Percentiles rank a stretch among this genome's conserved stretches.
phyloP scores from a whole-genome alignment of 1,140 invertebrate species.

The Listronotus bonariensis region DNA sequence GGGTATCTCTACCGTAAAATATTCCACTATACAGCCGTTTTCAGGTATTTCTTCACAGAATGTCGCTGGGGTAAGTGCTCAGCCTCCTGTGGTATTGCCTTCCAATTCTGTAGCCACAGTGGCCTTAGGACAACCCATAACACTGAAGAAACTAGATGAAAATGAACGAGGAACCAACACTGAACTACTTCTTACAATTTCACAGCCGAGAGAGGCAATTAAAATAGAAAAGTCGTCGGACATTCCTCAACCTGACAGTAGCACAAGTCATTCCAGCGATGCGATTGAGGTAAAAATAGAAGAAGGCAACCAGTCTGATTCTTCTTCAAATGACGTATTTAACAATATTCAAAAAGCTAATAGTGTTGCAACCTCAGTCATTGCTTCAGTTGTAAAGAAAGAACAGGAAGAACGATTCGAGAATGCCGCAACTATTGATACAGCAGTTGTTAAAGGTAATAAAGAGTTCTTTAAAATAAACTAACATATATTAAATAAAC shows the following conservation, averaged over 20 bases:
- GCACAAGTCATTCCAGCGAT: constrained; percentile 40
- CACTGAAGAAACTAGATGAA: constrained; percentile 52
- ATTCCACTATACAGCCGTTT: constrained; percentile 56
- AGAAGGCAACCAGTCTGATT: constrained; percentile 21
- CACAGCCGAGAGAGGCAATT: constrained; percentile 45
- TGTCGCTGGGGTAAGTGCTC: constrained; percentile 47
- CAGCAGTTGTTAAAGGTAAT: constrained; percentile 25
- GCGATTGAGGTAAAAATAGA: constrained; percentile 43
- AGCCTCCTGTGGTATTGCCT: constrained; percentile 50
- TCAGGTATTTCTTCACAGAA: constrained; percentile 54
- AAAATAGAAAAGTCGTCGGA: constrained; percentile 38
- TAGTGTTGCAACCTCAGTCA: constrained; percentile 53
- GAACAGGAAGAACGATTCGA: constrained; percentile 13
- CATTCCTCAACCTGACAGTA: constrained; percentile 49
- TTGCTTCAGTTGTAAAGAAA: constrained; percentile 45
- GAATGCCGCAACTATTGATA: neutral
- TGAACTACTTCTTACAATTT: constrained; percentile 51
- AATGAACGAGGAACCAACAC: constrained; percentile 43
- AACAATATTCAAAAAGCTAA: constrained; percentile 44
- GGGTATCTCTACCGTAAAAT: constrained; percentile 59
- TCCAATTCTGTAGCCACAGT: constrained; percentile 49
- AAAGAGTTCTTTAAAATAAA: neutral
- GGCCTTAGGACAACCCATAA: constrained; percentile 50
- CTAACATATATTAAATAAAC: constrained; percentile 1
- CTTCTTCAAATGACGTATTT: constrained; percentile 37